phyloP scores from a whole-genome alignment of 1,140 invertebrate genomes.

The Elysia chlorotica region DNA sequence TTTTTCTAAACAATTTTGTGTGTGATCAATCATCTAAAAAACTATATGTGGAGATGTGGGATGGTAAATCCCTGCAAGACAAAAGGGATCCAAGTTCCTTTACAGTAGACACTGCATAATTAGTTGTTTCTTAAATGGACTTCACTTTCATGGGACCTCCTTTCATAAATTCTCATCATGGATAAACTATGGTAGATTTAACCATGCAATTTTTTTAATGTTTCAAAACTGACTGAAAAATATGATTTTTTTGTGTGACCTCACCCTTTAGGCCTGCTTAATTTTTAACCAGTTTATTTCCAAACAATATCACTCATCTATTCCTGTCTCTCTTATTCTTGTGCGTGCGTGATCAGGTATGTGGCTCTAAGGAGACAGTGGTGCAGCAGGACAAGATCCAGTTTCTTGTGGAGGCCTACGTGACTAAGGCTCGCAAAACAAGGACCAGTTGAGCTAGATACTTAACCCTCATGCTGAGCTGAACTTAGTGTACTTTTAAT shows the following conservation, averaged over 20 bases:
- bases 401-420: slow-evolving; percentile 9
- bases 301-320: not conserved
- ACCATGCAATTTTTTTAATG: not conserved
- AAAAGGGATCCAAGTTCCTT: too few species aligned
- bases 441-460: not conserved
- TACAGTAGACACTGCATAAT: too few species aligned
- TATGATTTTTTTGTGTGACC: too few species aligned
- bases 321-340: not conserved
- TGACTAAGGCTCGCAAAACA: slow-evolving; percentile 8
- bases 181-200: not conserved
- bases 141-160: too few species aligned
- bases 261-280: not conserved
- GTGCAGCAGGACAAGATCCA: slow-evolving; percentile 22
- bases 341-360: not conserved
- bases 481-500: not conserved
- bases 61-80: too few species aligned
- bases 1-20: too few species aligned
- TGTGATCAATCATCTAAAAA: too few species aligned
- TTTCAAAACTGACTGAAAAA: too few species aligned
- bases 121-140: too few species aligned
- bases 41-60: too few species aligned
- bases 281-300: not conserved
- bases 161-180: not conserved
- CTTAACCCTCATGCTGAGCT: not conserved
- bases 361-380: slow-evolving; percentile 21